Evolutionary conservation across 2,888 invertebrate species (phyloP).

Genomic region (Dynastes maya): DNA sequence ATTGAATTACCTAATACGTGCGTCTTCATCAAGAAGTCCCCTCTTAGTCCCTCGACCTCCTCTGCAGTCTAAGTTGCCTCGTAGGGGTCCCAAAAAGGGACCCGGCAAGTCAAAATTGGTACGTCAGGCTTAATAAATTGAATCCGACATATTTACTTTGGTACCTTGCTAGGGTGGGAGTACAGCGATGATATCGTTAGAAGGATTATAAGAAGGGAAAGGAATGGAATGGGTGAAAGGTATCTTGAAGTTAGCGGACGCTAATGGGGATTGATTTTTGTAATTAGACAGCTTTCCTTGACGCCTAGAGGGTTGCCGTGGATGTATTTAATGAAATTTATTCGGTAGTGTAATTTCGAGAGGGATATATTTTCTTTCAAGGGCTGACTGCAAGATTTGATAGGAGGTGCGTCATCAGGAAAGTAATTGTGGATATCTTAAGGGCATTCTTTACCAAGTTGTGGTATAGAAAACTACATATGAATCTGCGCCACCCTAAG

Average conservation of each 20-base stretch:
- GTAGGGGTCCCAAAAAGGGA: neutral
- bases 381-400: neutral
- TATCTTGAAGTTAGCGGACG: conserved; percentile 9
- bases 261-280: conserved; percentile 38
- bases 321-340: conserved; percentile 5
- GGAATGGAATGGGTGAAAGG: neutral
- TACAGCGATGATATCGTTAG: neutral
- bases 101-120: conserved; percentile 4
- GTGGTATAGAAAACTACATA: too few species aligned
- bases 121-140: conserved; percentile 20
- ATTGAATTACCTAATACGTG: conserved; percentile 6
- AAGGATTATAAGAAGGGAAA: neutral
- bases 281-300: conserved; percentile 19
- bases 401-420: too few species aligned
- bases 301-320: neutral
- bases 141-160: conserved; percentile 34
- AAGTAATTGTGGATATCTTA: too few species aligned
- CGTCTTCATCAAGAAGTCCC: conserved; percentile 3
- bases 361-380: neutral
- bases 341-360: neutral
- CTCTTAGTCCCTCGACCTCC: neutral
- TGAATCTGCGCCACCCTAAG: too few species aligned
- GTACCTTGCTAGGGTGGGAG: neutral
- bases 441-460: too few species aligned
- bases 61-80: neutral